These are phyloP conservation scores for Styela clava DNA, from an alignment of 23 tunicate species.

Conservation along the genomic window DNA sequence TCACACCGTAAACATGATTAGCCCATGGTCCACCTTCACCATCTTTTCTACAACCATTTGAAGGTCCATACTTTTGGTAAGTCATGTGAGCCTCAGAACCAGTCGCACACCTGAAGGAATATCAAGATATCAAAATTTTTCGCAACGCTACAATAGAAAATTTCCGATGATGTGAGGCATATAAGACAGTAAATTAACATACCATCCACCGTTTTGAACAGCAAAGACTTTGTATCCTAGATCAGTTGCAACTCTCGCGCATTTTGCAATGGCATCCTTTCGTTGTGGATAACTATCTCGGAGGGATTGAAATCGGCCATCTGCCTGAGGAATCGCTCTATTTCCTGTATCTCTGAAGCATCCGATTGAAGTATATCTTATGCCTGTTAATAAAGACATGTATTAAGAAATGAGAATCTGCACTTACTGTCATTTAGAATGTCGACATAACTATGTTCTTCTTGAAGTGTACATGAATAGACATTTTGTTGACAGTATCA, in stretches of 20 bases:
- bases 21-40: conserved; percentile 13
- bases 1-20: conserved; percentile 11
- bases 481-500: no score
- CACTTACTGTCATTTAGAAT: no score
- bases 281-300: not conserved
- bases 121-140: no score
- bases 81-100: not conserved
- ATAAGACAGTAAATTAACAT: no score
- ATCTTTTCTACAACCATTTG: not conserved
- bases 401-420: no score
- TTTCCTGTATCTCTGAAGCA: not conserved
- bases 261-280: conserved; percentile 1
- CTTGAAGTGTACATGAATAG: no score
- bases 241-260: conserved; percentile 2
- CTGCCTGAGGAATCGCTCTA: not conserved
- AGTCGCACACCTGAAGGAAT: conserved; percentile 4
- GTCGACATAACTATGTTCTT: no score
- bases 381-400: no score
- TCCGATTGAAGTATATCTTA: not conserved
- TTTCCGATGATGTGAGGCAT: no score
- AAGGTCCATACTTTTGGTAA: conserved; percentile 12
- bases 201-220: not conserved
- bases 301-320: not conserved
- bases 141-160: no score
- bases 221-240: conserved; percentile 14